phyloP scores from a whole-genome alignment of 2,113 vertebrate genomes.

The Vicugna pacos region DNA sequence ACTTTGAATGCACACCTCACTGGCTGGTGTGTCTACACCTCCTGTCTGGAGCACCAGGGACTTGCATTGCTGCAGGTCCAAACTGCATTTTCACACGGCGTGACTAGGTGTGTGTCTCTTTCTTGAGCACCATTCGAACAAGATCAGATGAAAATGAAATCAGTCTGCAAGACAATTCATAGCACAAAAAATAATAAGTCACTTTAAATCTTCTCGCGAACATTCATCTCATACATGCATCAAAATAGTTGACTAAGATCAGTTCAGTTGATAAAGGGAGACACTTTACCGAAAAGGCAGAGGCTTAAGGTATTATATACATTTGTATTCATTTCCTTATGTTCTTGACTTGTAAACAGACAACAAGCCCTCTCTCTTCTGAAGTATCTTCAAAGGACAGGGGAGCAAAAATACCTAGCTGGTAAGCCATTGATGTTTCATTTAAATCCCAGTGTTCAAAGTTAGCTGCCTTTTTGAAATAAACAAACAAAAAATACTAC shows the following conservation, averaged over 20 bases:
- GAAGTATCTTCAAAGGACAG: constrained; percentile 79
- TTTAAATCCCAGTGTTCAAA: constrained; percentile 87
- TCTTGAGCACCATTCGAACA: neutral
- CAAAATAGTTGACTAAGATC: constrained; percentile 41
- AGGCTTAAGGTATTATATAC: constrained; percentile 30
- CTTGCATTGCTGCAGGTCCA: neutral
- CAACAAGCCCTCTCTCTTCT: constrained; percentile 69
- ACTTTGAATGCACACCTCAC: constrained; percentile 87
- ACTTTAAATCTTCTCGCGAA: neutral
- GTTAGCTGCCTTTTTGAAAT: constrained; percentile 91
- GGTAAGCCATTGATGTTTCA: constrained; percentile 81
- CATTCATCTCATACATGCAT: neutral
- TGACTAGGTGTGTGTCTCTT: neutral
- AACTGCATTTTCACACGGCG: constrained; percentile 27
- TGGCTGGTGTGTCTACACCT: constrained; percentile 25
- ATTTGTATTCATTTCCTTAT: neutral
- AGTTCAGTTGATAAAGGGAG: neutral
- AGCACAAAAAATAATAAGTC: constrained; percentile 45
- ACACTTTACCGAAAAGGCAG: constrained; percentile 45
- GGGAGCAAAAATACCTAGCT: constrained; percentile 63
- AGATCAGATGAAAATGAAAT: constrained; percentile 59
- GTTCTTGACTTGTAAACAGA: constrained; percentile 52
- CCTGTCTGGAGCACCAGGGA: neutral
- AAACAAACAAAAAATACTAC: constrained; percentile 88
- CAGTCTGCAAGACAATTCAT: constrained; percentile 29